These are phyloP conservation scores for Syngnathus rostellatus DNA, from an alignment of 2,797 vertebrate species.

Conservation along the genomic window DNA sequence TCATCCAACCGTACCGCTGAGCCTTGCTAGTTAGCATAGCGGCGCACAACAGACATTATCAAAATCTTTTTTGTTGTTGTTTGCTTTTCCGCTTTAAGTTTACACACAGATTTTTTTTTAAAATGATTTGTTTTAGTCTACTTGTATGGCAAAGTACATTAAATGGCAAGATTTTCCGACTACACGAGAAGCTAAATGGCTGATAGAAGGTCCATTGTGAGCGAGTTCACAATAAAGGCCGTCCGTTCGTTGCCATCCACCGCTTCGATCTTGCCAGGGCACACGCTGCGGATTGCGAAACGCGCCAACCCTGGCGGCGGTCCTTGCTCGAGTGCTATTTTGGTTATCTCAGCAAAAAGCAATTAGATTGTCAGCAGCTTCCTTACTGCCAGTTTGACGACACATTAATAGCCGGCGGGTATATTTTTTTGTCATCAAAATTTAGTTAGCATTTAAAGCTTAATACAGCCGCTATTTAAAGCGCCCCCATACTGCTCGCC, in stretches of 20 bases:
- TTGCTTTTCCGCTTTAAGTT: too few species aligned
- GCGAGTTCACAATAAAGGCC: neutral
- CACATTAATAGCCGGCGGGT: neutral
- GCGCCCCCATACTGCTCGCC: slow-evolving; percentile 17
- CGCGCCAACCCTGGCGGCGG: neutral
- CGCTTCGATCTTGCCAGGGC: neutral
- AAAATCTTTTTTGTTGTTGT: too few species aligned
- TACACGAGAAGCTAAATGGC: neutral
- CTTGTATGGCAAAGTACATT: neutral
- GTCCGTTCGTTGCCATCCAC: neutral
- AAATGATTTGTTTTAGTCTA: neutral
- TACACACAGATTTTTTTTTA: too few species aligned
- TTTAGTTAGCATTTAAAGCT: slow-evolving; percentile 27
- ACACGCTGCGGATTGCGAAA: neutral
- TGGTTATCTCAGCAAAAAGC: slow-evolving; percentile 12
- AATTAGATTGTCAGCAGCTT: slow-evolving; percentile 9
- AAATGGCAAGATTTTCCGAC: neutral
- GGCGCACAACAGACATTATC: too few species aligned
- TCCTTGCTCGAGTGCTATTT: neutral
- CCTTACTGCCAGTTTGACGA: neutral
- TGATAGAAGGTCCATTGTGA: neutral
- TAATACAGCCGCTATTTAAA: slow-evolving; percentile 11
- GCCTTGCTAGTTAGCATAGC: neutral
- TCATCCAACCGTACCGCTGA: neutral
- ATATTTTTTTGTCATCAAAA: slow-evolving; percentile 7